Base-by-base conservation (phyloP, 2,888 invertebrate genomes). In the Cryptosula pallasiana region DNA sequence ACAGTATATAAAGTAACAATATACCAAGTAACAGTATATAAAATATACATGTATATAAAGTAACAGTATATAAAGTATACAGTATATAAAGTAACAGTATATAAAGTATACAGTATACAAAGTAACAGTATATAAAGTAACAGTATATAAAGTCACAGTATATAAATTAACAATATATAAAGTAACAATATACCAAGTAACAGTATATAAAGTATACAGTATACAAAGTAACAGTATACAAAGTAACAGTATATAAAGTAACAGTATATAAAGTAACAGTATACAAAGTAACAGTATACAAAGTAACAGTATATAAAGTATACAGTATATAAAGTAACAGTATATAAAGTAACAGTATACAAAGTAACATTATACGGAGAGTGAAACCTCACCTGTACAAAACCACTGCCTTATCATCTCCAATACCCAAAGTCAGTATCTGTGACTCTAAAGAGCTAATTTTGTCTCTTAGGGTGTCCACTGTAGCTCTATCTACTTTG, bases 371-470 rank as follows among this genome's bases (percentile, higher is more conserved):
- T 45, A 20, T 45, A 45, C 45, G 20, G 9, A 45, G 20, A 9
- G 20, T 45, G 45, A 45, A 9, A 45, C 5, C 25, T 57, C 57
- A 63, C 63, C 63, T 63, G 63, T 63, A 63, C 16, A 63, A 32
- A 25, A 63, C 63, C 9, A 63, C 63, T 29, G 63, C 63, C 32
- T 63, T 63, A n/a, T 63, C 63, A 63, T 63, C 63, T 29, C 63
- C 63, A 3, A 63, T 20, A 16, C 63, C 63, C 5, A 63, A n/a
- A 27, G 63, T 63, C 1, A 63, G 63, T 27, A 63, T 34, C 32
- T 63, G 63, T 29, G 63, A 27, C 63, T 63, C 63, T 32, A 63
- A 27, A 9, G 29, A 5, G 5, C 32, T 63, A 16, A 63, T 32
- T 27, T 63, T 63, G 20, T 34, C 25, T 32, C 27, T 63, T 13